phyloP scores from a whole-genome alignment of 2,888 invertebrate genomes.

The Dusona sp. region DNA sequence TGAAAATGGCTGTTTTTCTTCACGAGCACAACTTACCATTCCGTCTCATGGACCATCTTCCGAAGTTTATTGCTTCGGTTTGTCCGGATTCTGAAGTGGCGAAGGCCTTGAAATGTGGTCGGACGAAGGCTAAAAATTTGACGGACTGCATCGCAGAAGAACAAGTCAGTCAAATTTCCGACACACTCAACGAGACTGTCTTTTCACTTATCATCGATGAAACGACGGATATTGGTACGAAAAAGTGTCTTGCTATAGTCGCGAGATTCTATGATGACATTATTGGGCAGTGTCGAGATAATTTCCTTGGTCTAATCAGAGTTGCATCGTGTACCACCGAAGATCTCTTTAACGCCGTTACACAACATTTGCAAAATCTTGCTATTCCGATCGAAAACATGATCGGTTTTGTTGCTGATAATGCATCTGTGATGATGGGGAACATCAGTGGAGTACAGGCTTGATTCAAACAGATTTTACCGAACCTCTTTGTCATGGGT shows the following conservation, averaged over 20 bases:
- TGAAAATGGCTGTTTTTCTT: neutral
- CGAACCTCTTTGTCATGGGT: constrained; percentile 48
- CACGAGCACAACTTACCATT: neutral
- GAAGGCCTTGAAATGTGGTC: constrained; percentile 26
- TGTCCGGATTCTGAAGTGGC: constrained; percentile 33
- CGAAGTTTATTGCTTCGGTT: constrained; percentile 24
- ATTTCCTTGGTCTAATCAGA: constrained; percentile 53
- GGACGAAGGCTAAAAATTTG: constrained; percentile 51
- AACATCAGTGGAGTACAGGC: constrained; percentile 39
- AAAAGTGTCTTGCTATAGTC: constrained; percentile 62
- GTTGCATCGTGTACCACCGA: constrained; percentile 53
- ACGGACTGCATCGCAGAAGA: constrained; percentile 60
- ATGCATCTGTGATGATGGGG: neutral
- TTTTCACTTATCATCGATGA: constrained; percentile 74
- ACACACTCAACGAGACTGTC: constrained; percentile 48
- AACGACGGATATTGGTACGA: constrained; percentile 70
- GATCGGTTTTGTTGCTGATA: neutral
- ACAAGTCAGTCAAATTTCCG: constrained; percentile 49
- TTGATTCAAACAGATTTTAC: constrained; percentile 54
- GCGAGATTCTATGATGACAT: constrained; percentile 50
- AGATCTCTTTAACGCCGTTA: constrained; percentile 31
- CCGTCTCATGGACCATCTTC: constrained; percentile 28
- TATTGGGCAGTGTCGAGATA: constrained; percentile 16
- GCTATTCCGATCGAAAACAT: neutral
- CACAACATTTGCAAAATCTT: constrained; percentile 21